Percentiles rank a stretch among this genome's conserved stretches.
Evolutionary conservation across 2,113 vertebrate genomes (phyloP).

Genomic region (Myotis davidii): DNA sequence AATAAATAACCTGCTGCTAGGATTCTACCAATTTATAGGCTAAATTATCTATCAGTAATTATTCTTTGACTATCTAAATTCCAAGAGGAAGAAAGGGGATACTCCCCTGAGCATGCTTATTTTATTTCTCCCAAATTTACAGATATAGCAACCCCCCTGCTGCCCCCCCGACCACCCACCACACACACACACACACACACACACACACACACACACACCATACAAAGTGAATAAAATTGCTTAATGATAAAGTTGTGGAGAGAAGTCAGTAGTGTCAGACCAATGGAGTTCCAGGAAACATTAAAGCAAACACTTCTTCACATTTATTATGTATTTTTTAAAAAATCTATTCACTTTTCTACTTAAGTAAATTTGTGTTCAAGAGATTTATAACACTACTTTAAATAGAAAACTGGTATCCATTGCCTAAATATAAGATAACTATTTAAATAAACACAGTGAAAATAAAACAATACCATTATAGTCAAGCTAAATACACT

Average conservation of each 20-base stretch:
- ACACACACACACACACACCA: no score
- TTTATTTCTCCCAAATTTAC: background rate
- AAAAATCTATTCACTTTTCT: background rate
- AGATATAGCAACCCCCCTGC: background rate
- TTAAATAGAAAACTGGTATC: constrained; percentile 16
- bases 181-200: fast-evolving
- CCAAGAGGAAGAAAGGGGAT: background rate
- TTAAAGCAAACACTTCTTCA: constrained; percentile 16
- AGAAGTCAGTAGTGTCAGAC: background rate
- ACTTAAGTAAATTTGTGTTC: background rate
- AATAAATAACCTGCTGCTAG: background rate
- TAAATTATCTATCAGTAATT: background rate
- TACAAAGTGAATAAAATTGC: background rate
- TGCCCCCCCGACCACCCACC: fast-evolving
- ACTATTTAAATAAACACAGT: constrained; percentile 23
- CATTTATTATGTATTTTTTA: background rate
- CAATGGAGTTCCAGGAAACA: background rate
- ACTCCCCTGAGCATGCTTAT: background rate
- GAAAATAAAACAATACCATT: background rate
- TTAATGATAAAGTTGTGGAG: background rate
- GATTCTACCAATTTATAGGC: background rate
- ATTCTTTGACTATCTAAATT: constrained; percentile 17
- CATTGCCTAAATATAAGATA: background rate
- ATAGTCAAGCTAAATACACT: background rate
- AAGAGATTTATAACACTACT: background rate